phyloP scores from a whole-genome alignment of 2,113 vertebrate genomes.

The Puffinus mauretanicus region DNA sequence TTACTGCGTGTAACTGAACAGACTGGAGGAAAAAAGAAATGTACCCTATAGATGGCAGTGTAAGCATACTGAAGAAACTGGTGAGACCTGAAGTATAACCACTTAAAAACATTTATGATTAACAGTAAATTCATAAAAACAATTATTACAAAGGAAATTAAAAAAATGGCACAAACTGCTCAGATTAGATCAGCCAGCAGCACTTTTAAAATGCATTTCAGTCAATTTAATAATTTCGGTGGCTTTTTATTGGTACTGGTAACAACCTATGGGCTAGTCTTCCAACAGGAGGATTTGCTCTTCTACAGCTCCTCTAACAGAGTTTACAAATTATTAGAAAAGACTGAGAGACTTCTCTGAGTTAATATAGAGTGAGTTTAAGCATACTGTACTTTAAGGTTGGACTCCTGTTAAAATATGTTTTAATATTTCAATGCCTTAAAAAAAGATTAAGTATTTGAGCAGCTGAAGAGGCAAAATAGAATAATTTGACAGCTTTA shows the following conservation, averaged over 20 bases:
- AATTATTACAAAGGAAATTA: constrained; percentile 8
- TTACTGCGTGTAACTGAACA: not conserved
- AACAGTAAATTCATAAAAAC: constrained; percentile 42
- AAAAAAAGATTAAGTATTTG: not conserved
- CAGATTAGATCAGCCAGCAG: not conserved
- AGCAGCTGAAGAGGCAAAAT: not conserved
- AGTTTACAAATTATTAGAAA: not conserved
- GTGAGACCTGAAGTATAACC: not conserved
- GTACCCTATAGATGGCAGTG: constrained; percentile 43
- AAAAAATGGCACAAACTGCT: not conserved
- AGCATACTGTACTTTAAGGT: not conserved
- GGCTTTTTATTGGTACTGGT: not conserved
- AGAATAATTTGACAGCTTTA: not conserved
- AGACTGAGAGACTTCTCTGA: not conserved
- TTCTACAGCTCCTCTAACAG: not conserved
- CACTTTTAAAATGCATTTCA: not conserved
- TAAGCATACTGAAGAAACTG: not conserved
- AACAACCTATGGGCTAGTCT: not conserved
- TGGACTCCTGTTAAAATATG: not conserved
- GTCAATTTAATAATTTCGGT: constrained; percentile 21
- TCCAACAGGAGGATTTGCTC: not conserved
- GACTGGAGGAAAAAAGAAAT: rapidly evolving
- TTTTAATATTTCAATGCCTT: not conserved
- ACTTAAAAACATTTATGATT: not conserved
- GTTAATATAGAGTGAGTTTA: not conserved